Evolutionary conservation across 2,113 vertebrate species (phyloP).

Genomic region (Columbina picui): DNA sequence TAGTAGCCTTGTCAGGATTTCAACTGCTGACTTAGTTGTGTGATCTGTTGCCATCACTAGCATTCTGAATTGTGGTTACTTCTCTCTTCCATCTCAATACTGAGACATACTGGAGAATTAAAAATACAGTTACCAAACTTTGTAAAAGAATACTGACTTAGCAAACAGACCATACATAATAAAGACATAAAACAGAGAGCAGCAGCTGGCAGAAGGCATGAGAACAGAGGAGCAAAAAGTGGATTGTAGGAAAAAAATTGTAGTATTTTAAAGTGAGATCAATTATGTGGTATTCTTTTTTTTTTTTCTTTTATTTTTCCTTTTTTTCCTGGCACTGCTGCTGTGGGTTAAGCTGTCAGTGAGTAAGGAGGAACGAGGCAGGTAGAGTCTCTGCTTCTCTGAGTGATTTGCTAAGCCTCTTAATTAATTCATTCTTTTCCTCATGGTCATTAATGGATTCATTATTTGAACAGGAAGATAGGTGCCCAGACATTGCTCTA

Average conservation of each 20-base stretch:
- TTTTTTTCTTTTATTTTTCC: background rate
- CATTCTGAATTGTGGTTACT: background rate
- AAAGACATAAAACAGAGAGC: background rate
- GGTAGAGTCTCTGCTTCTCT: background rate
- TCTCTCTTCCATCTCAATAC: background rate
- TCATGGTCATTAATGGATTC: background rate
- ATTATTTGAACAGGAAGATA: background rate
- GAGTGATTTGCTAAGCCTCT: slow-evolving; percentile 31
- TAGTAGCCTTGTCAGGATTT: background rate
- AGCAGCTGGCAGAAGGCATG: background rate
- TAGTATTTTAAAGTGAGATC: background rate
- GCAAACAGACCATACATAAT: slow-evolving; percentile 30
- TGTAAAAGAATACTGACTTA: background rate
- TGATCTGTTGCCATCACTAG: background rate
- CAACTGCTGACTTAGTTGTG: background rate
- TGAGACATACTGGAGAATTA: background rate
- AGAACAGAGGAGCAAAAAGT: background rate
- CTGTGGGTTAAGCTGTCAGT: background rate
- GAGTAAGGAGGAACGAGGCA: background rate
- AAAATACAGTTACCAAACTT: background rate
- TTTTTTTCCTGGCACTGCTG: background rate
- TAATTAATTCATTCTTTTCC: slow-evolving; percentile 34
- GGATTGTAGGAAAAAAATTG: background rate
- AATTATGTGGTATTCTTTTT: background rate
- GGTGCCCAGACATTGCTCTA: background rate